Evolutionary conservation across 2,888 invertebrate species (phyloP), one percentile per base, ranked within the genome.

Genomic region (Hydrotaea cyrtoneurina): DNA sequence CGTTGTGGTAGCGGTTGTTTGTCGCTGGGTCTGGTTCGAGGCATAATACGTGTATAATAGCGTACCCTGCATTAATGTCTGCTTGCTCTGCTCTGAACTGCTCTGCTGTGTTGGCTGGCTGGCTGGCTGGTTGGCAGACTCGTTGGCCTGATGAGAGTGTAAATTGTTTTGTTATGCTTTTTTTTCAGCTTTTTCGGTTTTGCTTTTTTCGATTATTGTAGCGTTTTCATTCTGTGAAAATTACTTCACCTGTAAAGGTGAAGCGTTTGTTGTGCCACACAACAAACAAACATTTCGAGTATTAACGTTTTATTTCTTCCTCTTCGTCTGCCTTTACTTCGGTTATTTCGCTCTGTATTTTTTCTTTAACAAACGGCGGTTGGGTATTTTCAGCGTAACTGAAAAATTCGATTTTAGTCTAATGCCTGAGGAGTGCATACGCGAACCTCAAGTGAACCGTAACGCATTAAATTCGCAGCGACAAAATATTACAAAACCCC

Each of bases 211-310:
- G 74, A 82, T 86, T 85, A 86, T 82, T 87, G 84, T 87, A 82
- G 86, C 86, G 86, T 87, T 88, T 88, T 90, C 91, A 91, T 91
- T 91, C 91, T 89, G 91, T 90, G 87, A 88, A 89, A 88, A 90
- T 89, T 88, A 91, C 91, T 91, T 90, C 91, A 91, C 91, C 91
- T 91, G 91, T 86, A 88, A 89, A 90, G 90, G 90, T 90, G 90
- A 89, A 87, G 83, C 88, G 80, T 86, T 85, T 74, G 75, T 71
- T 13, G 59, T 59, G 31, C 31, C 31, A 2, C 31, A 2, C 31
- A 31, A 31, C 7, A 31, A 31, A 31, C 31, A 31, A 31, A 31
- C 31, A 31, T 31, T 31, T 31, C 31, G 31, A n/a, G 62, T 62
- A 62, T 31, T 36, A 62, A 36, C 62, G 62, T 62, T 31, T 62